Evolutionary conservation across 2,888 invertebrate species (phyloP).

Genomic region (Pyralis farinalis): DNA sequence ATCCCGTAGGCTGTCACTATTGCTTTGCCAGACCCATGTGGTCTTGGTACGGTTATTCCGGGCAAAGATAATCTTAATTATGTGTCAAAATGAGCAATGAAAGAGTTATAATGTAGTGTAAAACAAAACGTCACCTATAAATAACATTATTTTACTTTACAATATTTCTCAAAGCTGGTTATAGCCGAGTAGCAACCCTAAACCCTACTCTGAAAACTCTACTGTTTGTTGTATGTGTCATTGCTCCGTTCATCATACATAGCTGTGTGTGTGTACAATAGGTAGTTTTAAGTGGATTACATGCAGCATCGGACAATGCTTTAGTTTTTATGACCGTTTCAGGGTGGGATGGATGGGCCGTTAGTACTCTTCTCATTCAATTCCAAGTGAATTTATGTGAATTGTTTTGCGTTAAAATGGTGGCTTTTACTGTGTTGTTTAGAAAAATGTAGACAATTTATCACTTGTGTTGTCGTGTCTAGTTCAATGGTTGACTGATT

Average conservation of each 20-base stretch:
- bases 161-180: too few relatives aligned
- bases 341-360: conserved; percentile 42
- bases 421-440: conserved; percentile 1
- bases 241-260: conserved; percentile 40
- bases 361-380: conserved; percentile 40
- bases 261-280: conserved; percentile 33
- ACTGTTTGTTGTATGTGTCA: conserved; percentile 28
- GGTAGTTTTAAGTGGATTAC: conserved; percentile 53
- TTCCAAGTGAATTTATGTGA: conserved; percentile 43
- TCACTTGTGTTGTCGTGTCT: not conserved
- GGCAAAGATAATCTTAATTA: too few relatives aligned
- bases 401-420: conserved; percentile 30
- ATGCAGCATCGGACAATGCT: conserved; percentile 50
- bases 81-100: too few relatives aligned
- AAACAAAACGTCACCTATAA: too few relatives aligned
- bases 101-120: too few relatives aligned
- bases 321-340: conserved; percentile 56
- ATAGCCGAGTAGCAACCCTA: not conserved
- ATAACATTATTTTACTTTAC: too few relatives aligned
- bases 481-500: not conserved
- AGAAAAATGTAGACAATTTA: not conserved
- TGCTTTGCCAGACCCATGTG: too few relatives aligned
- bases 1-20: too few relatives aligned
- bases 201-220: not conserved
- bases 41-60: too few relatives aligned